Evolutionary conservation across 2,113 vertebrate species (phyloP), one percentile per base, ranked within the genome.

Genomic region (Cyphomyrus discorhynchus): DNA sequence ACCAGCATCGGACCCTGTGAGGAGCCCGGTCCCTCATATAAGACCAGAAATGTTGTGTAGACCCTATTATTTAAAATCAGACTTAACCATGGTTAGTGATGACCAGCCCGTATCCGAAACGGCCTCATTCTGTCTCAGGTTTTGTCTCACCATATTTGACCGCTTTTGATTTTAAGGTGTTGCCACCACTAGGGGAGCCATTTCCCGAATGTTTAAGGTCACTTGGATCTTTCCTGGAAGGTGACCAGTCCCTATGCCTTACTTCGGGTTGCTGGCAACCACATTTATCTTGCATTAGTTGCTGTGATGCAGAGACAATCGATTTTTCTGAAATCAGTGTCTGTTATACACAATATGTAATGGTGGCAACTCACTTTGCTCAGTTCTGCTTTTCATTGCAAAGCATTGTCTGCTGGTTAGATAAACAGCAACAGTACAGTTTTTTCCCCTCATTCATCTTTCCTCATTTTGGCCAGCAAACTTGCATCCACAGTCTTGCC

Each of bases 271-370:
- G 27, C 84, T 86, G 84, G 49, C 49, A 86, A 35, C 50, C 82
- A 46, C 45, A 11, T 13, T 46, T 24, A 24, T 47, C 82, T 13
- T 84, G 42, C 24, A 47, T 46, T 24, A 84, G 85, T 39, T 87
- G 84, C 47, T 50, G 50, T 42, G 50, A 45, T 84, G 82, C 45
- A 84, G 45, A 84, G 85, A 87, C 85, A 87, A 87, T 87, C 85
- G 10, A 39, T 53, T 87, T 27, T 87, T 87, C 49, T 53, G 47
- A 56, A 53, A 35, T 19, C 50, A 53, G 50, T 87, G n/a, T 17
- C n/a, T 86, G 24, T 53, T 56, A 35, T 53, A 87, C 50, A 87
- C 24, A 17, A 5, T 31, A 19, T 21, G 6, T 19, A 27, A 35
- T 56, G 15, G 49, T 87, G 85, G 50, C 27, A 39, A 0, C 27